Evolutionary conservation across 2,797 vertebrate genomes (phyloP), one percentile per base, ranked within the genome.

Genomic region (Acanthornis magna): DNA sequence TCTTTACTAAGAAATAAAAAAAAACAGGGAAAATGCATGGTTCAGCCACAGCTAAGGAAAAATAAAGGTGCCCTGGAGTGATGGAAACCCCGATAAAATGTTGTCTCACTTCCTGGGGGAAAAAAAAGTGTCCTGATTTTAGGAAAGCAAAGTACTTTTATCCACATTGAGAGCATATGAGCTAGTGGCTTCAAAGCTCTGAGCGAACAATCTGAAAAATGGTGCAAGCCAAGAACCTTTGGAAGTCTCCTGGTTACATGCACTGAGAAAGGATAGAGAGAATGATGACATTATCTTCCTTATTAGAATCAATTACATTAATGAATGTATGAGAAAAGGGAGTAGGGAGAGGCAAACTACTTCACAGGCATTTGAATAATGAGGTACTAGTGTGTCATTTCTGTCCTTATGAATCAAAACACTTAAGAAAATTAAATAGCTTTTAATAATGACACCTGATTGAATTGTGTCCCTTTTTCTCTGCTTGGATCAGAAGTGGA

Each of bases 381-480:
- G 72, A 80, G 55, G 68, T 83, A 51, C 62, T 94, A 93, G 51
- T 45, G 42, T 84, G 48, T 72, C 45, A 40, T 91, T 91, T 63
- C 38, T 47, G 71, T 48, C 40, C 66, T 70, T 47, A 81, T 62
- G 82, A 92, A 80, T 89, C 79, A 63, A 95, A 89, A 94, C 82
- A 94, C 89, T 95, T 78, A 94, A 78, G 94, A 85, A 92, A 97
- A 96, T 96, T 84, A 96, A 88, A 93, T 73, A 34, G 43, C 48
- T 79, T 75, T 76, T 93, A 55, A 89, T 57, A 86, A 47, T 20
- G 58, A 47, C 42, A 78, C 43, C 75, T 76, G 88, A 85, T 92
- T 93, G 93, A 94, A 90, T 30, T 14, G 45, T 77, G 30, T 47
- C 38, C 26, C 19, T 66, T 84, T 88, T 70, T 84, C 53, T 85